A percentile compares a stretch with the other conserved stretches of the same genome.
phyloP scores from a whole-genome alignment of 2,113 vertebrate species.

The Parus major region DNA sequence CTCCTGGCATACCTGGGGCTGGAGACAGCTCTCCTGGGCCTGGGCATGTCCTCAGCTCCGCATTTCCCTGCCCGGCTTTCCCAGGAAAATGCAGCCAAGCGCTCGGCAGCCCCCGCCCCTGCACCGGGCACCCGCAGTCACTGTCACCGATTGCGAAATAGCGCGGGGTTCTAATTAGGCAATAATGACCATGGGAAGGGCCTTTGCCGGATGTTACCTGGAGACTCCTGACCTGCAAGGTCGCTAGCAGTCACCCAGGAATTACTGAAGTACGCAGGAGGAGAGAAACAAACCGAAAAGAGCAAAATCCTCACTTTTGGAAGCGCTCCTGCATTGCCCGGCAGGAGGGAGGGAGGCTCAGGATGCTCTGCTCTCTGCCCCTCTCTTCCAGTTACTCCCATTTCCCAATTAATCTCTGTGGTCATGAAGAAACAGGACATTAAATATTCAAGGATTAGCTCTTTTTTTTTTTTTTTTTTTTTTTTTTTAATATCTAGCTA shows the following conservation, averaged over 20 bases:
- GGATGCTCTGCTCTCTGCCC: not conserved
- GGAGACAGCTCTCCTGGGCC: not conserved
- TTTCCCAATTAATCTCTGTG: not conserved
- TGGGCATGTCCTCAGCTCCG: not conserved
- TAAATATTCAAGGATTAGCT: not conserved
- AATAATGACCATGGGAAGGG: conserved; percentile 42
- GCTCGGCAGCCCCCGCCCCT: not conserved
- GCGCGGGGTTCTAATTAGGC: conserved; percentile 36
- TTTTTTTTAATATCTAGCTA: not conserved
- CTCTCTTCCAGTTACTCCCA: not conserved
- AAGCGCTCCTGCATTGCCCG: not conserved
- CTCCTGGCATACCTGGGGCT: not conserved
- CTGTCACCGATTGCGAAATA: not conserved
- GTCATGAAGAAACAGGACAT: not conserved
- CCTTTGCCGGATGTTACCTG: conserved; percentile 47
- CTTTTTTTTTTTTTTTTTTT: too few species aligned
- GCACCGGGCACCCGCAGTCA: not conserved
- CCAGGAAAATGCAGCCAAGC: not conserved
- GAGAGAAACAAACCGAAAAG: not conserved
- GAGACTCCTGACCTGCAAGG: conserved; percentile 9
- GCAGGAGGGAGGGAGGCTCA: not conserved
- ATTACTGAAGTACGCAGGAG: not conserved
- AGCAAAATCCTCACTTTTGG: not conserved
- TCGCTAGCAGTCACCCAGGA: conserved; percentile 21
- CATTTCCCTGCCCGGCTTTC: not conserved